Percentiles rank a stretch among this genome's conserved stretches.
phyloP scores from a whole-genome alignment of 2,888 invertebrate species.

The Ochropleura plecta region DNA sequence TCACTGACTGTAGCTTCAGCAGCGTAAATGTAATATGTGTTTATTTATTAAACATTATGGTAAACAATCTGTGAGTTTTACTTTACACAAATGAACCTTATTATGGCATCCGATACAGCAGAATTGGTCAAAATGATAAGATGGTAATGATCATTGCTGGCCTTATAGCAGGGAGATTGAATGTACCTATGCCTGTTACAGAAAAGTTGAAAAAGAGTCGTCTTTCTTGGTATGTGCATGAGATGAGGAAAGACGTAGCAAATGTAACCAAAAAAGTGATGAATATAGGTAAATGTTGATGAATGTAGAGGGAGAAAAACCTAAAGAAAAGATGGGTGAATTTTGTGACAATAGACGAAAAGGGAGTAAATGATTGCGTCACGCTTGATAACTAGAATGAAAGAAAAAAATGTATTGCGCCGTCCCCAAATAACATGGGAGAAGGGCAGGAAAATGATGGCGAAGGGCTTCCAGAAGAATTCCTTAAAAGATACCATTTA shows the following conservation, averaged over 20 bases:
- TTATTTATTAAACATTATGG: slow-evolving; percentile 86
- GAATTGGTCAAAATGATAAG: not conserved
- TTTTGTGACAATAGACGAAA: too few relatives aligned
- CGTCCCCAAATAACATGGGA: too few relatives aligned
- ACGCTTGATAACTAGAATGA: too few relatives aligned
- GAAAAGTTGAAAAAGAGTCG: not conserved
- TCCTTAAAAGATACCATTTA: not conserved
- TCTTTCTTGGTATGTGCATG: not conserved
- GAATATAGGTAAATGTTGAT: too few relatives aligned
- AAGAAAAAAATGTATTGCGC: too few relatives aligned
- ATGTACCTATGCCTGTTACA: not conserved
- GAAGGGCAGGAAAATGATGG: too few relatives aligned
- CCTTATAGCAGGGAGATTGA: not conserved
- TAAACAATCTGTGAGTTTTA: slow-evolving; percentile 61
- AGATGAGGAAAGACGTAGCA: not conserved
- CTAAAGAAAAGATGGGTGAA: too few relatives aligned
- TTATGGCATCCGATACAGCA: not conserved
- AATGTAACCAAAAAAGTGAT: not conserved
- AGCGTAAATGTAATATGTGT: slow-evolving; percentile 83
- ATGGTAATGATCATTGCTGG: not conserved
- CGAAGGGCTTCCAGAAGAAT: not conserved
- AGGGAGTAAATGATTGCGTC: too few relatives aligned
- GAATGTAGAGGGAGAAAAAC: too few relatives aligned
- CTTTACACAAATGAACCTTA: not conserved
- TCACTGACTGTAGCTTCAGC: slow-evolving; percentile 83